Base-by-base conservation (phyloP, 1,140 invertebrate genomes). In the Bombus pascuorum region DNA sequence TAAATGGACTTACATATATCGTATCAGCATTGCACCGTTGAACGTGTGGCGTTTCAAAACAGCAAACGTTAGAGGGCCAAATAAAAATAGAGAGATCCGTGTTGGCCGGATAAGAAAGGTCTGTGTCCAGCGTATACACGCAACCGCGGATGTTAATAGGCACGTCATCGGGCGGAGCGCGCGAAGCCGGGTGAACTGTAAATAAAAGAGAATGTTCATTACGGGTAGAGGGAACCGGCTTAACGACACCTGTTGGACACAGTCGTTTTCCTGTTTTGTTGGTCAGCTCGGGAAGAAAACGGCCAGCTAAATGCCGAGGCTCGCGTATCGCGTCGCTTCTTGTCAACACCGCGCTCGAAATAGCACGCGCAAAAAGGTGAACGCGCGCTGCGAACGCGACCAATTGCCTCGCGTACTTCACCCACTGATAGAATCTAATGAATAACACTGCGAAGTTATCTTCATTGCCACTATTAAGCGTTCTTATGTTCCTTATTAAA, bases 171-270 rank as follows among this genome's bases (percentile, higher is more conserved):
- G 28, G 65, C 8, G 53, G 53, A 71, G 47, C 47, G 79, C n/a
- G 53, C 25, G 59, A 28, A 44, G n/a, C 42, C 15, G 9, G 81
- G 59, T 76, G 81, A 83, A 83, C 73, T 72, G 72, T 83, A 83
- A 76, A 83, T 83, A 83, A 83, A 83, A 76, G 81, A 83, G 81
- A 83, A 76, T 83, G 81, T 83, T 75, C 81, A 59, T 81, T 81
- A 73, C 68, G 79, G 47, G 53, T 72, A 34, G 72, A 39, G 65
- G 59, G 81, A 76, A 76, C 81, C 72, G 72, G 81, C 81, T 75
- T 75, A 66, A 76, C 81, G 62, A 75, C 81, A 83, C 81, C 81
- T 83, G 81, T 83, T 83, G 81, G 72, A 76, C 71, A 76, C 70
- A 81, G 79, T 59, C 28, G 42, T 75, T 83, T 47, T 83, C 81